Evolutionary conservation across 1,140 invertebrate genomes (phyloP).

Genomic region (Amphibalanus amphitrite): DNA sequence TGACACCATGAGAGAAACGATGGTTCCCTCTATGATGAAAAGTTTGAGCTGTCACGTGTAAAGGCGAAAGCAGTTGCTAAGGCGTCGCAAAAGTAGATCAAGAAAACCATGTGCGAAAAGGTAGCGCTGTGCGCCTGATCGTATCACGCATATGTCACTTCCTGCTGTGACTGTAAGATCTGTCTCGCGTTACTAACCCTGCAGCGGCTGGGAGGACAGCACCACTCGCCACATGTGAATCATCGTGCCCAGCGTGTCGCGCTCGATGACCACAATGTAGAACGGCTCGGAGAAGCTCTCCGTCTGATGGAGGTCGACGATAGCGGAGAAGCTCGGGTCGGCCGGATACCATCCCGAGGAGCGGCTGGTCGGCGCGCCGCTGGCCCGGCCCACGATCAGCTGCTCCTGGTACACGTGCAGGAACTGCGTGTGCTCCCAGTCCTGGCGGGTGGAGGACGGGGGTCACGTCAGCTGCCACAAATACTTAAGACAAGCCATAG

Average conservation of each 20-base stretch:
- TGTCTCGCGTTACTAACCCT: too few species aligned
- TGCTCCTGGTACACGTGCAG: conserved; percentile 94
- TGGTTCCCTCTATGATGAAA: too few species aligned
- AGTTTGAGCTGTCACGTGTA: too few species aligned
- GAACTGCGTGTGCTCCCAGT: conserved; percentile 91
- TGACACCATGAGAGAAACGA: too few species aligned
- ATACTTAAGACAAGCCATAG: too few species aligned
- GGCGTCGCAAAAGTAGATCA: too few species aligned
- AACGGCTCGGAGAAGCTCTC: conserved; percentile 85
- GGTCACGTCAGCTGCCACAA: too few species aligned
- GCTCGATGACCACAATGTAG: conserved; percentile 81
- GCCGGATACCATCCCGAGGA: conserved; percentile 20
- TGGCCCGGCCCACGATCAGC: conserved; percentile 52
- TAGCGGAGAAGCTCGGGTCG: conserved; percentile 46
- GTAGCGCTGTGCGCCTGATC: too few species aligned
- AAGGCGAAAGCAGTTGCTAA: too few species aligned
- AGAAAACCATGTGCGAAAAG: too few species aligned
- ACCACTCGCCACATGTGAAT: conserved; percentile 91
- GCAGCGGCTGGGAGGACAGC: conserved; percentile 56
- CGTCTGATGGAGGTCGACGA: conserved; percentile 64
- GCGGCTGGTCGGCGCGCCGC: neutral
- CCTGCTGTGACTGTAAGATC: too few species aligned
- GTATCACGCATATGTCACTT: too few species aligned
- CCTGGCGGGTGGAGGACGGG: conserved; percentile 32
- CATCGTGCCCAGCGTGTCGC: conserved; percentile 33